Evolutionary conservation across 2,888 invertebrate genomes (phyloP), one percentile per base, ranked within the genome.

Genomic region (Cheilosia pagana): DNA sequence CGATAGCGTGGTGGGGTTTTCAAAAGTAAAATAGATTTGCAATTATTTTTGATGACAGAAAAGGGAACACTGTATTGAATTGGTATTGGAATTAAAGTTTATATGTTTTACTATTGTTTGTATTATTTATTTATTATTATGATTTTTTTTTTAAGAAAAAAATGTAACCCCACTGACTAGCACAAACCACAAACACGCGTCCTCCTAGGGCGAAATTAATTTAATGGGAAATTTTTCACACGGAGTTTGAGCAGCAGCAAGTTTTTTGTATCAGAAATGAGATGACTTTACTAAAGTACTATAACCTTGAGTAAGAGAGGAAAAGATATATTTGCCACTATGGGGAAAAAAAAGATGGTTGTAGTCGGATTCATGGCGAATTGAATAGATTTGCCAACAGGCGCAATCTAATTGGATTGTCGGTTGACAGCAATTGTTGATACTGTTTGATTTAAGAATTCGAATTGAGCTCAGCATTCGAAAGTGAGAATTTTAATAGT

Each of bases 141-240:
- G 23, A 21, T 39, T 62, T 62, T 23, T 16, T 62, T 23, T 16
- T 53, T 25, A 5, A 55, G 59, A 71, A 60, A 23, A 78, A 78
- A 74, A 70, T 72, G 50, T 62, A 78, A 77, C 78, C 83, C 79
- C 83, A 74, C 83, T 83, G 59, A 83, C 74, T 79, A 70, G 65
- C 74, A 83, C 68, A 79, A 45, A 78, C 70, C 70, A 41, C 68
- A 65, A 50, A 83, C 67, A 83, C 83, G 79, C 83, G 83, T 83
- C 79, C 65, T 83, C 83, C 79, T 83, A 39, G 79, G 75, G 83
- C 74, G 68, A 83, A 83, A 68, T 83, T 25, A 79, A 48, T 59
- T 79, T 79, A 65, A 75, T 68, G 59, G 48, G 48, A 39, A 21
- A 48, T 63, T 57, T 72, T 62, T 63, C 39, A 28, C 4, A 12